Evolutionary conservation across 1,140 invertebrate species (phyloP).

Genomic region (Drosophila ironensis): DNA sequence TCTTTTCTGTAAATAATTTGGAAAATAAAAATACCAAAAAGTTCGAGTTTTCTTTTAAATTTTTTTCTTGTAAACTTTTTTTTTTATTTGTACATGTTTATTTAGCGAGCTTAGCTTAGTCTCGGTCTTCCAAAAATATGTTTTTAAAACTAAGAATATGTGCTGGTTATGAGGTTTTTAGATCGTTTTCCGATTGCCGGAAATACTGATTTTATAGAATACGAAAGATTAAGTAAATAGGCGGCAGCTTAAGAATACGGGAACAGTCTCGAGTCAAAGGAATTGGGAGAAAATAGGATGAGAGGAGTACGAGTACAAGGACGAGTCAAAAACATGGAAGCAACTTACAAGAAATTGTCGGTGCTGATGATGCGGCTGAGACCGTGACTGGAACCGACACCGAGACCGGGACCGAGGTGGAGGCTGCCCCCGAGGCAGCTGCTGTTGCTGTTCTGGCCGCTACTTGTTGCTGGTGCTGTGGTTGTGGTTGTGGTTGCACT

Average conservation of each 20-base stretch:
- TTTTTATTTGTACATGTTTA: slow-evolving; percentile 14
- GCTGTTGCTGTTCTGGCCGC: slow-evolving; percentile 17
- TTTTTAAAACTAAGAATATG: slow-evolving; percentile 16
- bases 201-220: slow-evolving; percentile 32
- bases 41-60: slow-evolving; percentile 13
- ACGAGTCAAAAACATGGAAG: slow-evolving; percentile 40
- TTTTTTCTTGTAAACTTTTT: slow-evolving; percentile 34
- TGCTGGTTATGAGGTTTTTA: not conserved
- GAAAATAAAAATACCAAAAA: slow-evolving; percentile 54
- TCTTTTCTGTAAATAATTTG: slow-evolving; percentile 31
- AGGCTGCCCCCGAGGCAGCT: too few relatives aligned
- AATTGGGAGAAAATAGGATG: slow-evolving; percentile 20
- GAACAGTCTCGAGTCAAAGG: slow-evolving; percentile 39
- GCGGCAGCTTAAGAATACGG: slow-evolving; percentile 23
- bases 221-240: slow-evolving; percentile 23
- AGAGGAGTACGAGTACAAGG: slow-evolving; percentile 10
- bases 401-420: too few relatives aligned
- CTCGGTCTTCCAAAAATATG: slow-evolving; percentile 19
- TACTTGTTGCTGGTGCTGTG: slow-evolving; percentile 34
- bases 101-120: slow-evolving; percentile 38
- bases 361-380: slow-evolving; percentile 43
- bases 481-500: slow-evolving; percentile 25
- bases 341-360: slow-evolving; percentile 82
- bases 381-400: slow-evolving; percentile 31
- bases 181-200: slow-evolving; percentile 11